Conservation (phyloP, 2,113 vertebrate species). For the Nycticryphes semicollaris region DNA sequence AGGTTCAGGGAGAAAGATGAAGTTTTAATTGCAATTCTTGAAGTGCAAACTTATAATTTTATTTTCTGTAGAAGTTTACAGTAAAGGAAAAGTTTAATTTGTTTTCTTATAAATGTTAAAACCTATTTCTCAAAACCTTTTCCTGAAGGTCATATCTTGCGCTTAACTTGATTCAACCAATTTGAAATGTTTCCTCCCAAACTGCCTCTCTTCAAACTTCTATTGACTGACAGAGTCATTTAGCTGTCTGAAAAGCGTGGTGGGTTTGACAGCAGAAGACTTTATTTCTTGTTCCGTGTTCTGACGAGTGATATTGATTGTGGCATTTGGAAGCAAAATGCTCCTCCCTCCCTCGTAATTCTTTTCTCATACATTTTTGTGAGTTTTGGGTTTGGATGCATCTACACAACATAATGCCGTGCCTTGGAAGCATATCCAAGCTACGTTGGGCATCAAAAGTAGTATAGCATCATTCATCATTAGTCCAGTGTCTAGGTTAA, state of each 20-base stretch:
- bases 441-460: background rate
- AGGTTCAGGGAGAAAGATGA: background rate
- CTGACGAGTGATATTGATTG: background rate
- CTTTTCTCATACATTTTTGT: background rate
- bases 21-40: slow-evolving; percentile 2
- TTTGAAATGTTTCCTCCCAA: background rate
- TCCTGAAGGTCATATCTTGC: background rate
- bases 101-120: slow-evolving; percentile 7
- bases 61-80: background rate
- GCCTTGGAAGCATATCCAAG: background rate
- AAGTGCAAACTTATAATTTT: background rate
- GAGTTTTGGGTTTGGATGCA: background rate
- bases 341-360: background rate
- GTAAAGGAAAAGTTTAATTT: background rate
- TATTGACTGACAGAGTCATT: background rate
- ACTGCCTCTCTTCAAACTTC: background rate
- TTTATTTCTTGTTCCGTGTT: background rate
- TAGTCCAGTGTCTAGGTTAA: too few relatives aligned
- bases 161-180: background rate
- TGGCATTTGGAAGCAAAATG: background rate
- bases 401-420: background rate
- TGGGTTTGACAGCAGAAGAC: background rate
- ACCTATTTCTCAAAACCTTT: slow-evolving; percentile 9
- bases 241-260: background rate
- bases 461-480: too few relatives aligned